Evolutionary conservation across 2,113 vertebrate genomes (phyloP).

Genomic region (Bufo gargarizans): DNA sequence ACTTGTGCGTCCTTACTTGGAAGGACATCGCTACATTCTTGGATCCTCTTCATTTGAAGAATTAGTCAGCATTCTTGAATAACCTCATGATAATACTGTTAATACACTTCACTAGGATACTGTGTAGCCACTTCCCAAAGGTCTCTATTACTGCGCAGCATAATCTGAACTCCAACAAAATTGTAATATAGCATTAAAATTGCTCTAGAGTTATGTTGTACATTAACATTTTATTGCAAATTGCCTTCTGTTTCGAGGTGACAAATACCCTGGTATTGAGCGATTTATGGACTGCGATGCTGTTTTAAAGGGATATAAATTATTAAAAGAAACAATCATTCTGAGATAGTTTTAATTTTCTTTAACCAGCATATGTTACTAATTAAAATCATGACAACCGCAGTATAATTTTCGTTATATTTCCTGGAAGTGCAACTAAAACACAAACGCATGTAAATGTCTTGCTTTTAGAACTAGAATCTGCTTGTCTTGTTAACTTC

Average conservation of each 20-base stretch:
- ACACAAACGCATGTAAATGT: background rate
- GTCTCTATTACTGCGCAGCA: background rate
- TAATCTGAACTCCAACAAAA: slow-evolving; percentile 5
- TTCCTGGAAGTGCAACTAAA: slow-evolving; percentile 16
- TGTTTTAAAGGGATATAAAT: slow-evolving; percentile 49
- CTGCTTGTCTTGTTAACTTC: background rate
- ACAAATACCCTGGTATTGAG: slow-evolving; percentile 36
- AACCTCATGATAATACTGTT: background rate
- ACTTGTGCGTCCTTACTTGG: background rate
- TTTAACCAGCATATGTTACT: slow-evolving; percentile 45
- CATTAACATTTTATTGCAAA: slow-evolving; percentile 53
- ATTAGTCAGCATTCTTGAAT: background rate
- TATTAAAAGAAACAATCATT: slow-evolving; percentile 40
- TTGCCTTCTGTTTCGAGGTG: slow-evolving; percentile 52
- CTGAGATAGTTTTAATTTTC: slow-evolving; percentile 51
- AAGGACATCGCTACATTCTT: background rate
- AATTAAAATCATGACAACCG: slow-evolving; percentile 40
- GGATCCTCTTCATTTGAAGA: background rate
- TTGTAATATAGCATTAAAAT: slow-evolving; percentile 41
- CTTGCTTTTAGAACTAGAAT: background rate
- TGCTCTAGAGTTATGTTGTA: slow-evolving; percentile 35
- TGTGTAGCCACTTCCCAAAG: background rate
- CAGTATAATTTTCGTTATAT: slow-evolving; percentile 14
- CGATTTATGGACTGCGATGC: slow-evolving; percentile 50
- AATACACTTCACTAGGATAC: background rate